These are phyloP conservation scores for Muraenolepis orangiensis DNA, from an alignment of 2,797 vertebrate species.

Conservation along the genomic window DNA sequence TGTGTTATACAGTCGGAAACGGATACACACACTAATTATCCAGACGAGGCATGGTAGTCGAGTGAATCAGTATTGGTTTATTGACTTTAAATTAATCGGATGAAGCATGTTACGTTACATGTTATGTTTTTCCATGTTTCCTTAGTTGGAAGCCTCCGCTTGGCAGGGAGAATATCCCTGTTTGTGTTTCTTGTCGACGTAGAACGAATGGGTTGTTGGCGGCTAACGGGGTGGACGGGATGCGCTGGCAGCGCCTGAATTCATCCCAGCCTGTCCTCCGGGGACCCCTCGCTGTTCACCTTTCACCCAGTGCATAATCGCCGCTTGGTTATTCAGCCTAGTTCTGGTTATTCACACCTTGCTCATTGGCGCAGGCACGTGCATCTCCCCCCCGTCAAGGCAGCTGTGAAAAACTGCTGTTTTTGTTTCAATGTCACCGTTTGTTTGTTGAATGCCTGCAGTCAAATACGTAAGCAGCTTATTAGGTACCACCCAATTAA, in stretches of 20 bases:
- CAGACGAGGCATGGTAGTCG: neutral
- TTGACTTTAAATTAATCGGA: conserved; percentile 24
- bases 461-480: too few relatives aligned
- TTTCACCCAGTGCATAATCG: conserved; percentile 55
- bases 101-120: too few relatives aligned
- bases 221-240: conserved; percentile 14
- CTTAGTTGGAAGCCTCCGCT: conserved; percentile 33
- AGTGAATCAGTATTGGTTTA: neutral
- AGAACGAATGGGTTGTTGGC: conserved; percentile 16
- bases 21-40: neutral
- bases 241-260: conserved; percentile 26
- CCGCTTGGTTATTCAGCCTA: conserved; percentile 20
- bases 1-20: neutral
- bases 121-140: conserved; percentile 28
- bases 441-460: neutral
- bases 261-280: conserved; percentile 36
- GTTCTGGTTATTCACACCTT: conserved; percentile 6
- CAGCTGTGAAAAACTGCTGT: too few relatives aligned
- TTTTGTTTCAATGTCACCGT: too few relatives aligned
- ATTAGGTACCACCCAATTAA: too few relatives aligned
- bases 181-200: conserved; percentile 35
- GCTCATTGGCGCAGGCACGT: conserved; percentile 7
- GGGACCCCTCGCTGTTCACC: conserved; percentile 50
- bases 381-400: conserved; percentile 12
- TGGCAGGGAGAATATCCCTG: conserved; percentile 18